A percentile compares a stretch with the other conserved stretches of the same genome.
Evolutionary conservation across 2,113 vertebrate genomes (phyloP).

Genomic region (Origma solitaria): DNA sequence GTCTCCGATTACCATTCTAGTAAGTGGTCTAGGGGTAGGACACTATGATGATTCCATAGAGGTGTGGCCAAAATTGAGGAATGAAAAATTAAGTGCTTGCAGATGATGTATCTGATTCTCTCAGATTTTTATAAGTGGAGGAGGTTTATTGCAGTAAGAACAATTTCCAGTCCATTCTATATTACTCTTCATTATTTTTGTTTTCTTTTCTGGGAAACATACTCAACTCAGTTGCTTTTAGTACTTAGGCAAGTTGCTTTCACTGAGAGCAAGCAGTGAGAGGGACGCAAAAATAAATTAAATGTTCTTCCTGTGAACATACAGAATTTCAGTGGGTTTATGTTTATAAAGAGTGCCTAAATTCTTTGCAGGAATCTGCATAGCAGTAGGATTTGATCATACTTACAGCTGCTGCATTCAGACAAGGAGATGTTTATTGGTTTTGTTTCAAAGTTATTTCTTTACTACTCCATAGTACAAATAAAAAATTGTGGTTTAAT

Average conservation of each 20-base stretch:
- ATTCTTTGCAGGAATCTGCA: not conserved
- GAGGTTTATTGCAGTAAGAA: not conserved
- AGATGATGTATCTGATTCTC: not conserved
- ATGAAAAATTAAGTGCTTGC: not conserved
- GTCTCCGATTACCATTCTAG: not conserved
- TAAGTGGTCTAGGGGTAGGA: not conserved
- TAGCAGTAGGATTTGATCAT: not conserved
- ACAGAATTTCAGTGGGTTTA: not conserved
- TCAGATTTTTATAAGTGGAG: not conserved
- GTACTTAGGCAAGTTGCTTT: not conserved
- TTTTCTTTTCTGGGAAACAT: not conserved
- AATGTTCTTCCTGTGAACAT: not conserved
- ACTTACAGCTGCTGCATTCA: not conserved
- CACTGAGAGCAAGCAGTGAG: not conserved
- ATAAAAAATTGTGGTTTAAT: not conserved
- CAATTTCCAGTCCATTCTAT: not conserved
- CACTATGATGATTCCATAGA: not conserved
- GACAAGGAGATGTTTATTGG: not conserved
- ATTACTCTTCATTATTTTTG: not conserved
- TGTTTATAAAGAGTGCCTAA: not conserved
- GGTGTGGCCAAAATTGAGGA: not conserved
- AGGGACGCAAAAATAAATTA: not conserved
- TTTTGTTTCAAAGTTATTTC: not conserved
- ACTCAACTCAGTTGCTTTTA: not conserved
- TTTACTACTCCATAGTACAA: not conserved